A percentile compares a stretch with the other conserved stretches of the same genome.
phyloP scores from a whole-genome alignment of 2,888 invertebrate genomes.

The Parthenolecanium corni region DNA sequence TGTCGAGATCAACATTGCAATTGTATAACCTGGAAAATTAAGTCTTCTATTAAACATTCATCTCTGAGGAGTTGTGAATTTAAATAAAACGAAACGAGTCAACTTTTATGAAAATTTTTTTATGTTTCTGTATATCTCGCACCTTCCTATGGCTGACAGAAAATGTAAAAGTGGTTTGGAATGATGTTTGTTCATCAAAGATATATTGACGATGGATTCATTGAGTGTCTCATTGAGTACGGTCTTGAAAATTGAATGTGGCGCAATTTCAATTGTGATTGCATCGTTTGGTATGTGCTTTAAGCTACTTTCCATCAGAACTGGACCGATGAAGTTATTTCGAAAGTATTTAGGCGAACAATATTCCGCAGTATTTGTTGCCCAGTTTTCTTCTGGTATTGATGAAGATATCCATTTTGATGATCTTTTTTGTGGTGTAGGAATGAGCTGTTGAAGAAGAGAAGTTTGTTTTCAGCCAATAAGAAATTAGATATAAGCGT shows the following conservation, averaged over 20 bases:
- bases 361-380: conserved; percentile 38
- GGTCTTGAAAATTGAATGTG: conserved; percentile 49
- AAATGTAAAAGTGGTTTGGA: conserved; percentile 45
- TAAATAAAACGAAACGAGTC: background rate
- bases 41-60: too few relatives aligned
- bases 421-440: conserved; percentile 40
- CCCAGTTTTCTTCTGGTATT: conserved; percentile 42
- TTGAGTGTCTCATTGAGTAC: conserved; percentile 43
- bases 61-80: too few relatives aligned
- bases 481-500: background rate
- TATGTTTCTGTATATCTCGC: conserved; percentile 34
- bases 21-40: conserved; percentile 10
- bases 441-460: conserved; percentile 37
- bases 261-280: conserved; percentile 49
- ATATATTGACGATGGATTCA: conserved; percentile 43
- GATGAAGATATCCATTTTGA: conserved; percentile 48
- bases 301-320: conserved; percentile 47
- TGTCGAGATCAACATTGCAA: conserved; percentile 1
- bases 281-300: conserved; percentile 47
- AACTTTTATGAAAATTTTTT: background rate
- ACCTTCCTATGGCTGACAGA: conserved; percentile 54
- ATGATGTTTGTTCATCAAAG: conserved; percentile 45
- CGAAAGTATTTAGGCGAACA: conserved; percentile 43
- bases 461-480: too few relatives aligned
- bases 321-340: conserved; percentile 44